These are phyloP conservation scores for Automeris io DNA, from an alignment of 2,888 invertebrate genomes.

Conservation along the genomic window DNA sequence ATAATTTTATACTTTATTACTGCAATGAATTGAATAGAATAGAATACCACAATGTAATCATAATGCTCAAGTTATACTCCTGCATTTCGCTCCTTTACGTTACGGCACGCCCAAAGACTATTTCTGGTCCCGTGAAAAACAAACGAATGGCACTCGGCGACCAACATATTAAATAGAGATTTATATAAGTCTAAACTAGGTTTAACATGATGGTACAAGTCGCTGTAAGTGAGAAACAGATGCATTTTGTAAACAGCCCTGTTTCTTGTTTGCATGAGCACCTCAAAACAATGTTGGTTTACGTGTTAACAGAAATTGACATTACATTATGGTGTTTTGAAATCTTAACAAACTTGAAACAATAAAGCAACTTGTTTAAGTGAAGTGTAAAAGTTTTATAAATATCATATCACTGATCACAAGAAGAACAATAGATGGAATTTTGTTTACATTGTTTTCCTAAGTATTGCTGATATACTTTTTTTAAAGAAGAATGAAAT, in stretches of 20 bases:
- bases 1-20: too few relatives aligned
- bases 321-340: conserved; percentile 52
- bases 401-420: conserved; percentile 34
- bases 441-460: conserved; percentile 3
- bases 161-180: too few relatives aligned
- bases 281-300: conserved; percentile 66
- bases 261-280: conserved; percentile 41
- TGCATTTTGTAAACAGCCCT: conserved; percentile 37
- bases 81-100: too few relatives aligned
- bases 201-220: background rate
- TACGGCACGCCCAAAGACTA: too few relatives aligned
- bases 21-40: too few relatives aligned
- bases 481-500: too few relatives aligned
- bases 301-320: conserved; percentile 62
- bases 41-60: too few relatives aligned
- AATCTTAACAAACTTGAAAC: conserved; percentile 52
- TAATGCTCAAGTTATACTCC: too few relatives aligned
- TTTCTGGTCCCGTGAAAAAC: too few relatives aligned
- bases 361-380: conserved; percentile 33
- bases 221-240: conserved; percentile 16
- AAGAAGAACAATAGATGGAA: conserved; percentile 12
- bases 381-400: conserved; percentile 51
- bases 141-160: too few relatives aligned
- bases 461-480: background rate
- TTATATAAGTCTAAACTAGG: too few relatives aligned